Conservation (phyloP, 92 coral and sea anemone genomes). For the Epizoanthus stellaris region DNA sequence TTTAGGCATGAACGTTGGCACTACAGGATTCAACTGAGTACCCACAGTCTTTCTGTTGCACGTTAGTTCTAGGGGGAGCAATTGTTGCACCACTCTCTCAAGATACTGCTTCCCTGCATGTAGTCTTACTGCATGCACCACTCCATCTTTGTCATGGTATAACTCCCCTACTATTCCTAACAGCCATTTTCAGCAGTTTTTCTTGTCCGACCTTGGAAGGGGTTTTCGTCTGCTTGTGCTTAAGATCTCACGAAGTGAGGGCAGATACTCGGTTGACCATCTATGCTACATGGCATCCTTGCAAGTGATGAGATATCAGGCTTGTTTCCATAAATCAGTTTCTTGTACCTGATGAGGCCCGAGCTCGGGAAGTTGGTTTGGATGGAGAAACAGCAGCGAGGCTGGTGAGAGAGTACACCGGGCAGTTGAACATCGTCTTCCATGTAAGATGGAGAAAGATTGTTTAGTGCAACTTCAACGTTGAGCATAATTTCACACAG, state of each 20-base stretch:
- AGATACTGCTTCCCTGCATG: background rate
- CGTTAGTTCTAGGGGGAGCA: constrained; percentile 1
- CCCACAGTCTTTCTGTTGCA: background rate
- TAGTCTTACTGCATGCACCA: background rate
- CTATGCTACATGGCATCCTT: background rate
- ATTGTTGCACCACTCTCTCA: background rate
- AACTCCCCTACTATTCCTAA: background rate
- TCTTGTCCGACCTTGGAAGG: background rate
- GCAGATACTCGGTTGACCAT: background rate
- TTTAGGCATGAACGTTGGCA: background rate
- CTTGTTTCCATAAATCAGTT: background rate
- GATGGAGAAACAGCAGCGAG: background rate
- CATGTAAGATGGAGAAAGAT: background rate
- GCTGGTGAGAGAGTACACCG: background rate
- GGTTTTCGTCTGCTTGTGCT: background rate
- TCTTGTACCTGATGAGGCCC: background rate
- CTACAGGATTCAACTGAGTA: background rate
- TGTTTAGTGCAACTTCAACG: too few relatives aligned
- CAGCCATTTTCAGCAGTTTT: background rate
- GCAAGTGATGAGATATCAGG: background rate
- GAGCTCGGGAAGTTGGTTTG: background rate
- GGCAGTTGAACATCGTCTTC: background rate
- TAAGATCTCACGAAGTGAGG: background rate
- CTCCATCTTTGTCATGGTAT: background rate
- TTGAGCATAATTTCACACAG: background rate